Evolutionary conservation across 2,888 invertebrate genomes (phyloP).

Genomic region (Trypoxylon attenuatum): DNA sequence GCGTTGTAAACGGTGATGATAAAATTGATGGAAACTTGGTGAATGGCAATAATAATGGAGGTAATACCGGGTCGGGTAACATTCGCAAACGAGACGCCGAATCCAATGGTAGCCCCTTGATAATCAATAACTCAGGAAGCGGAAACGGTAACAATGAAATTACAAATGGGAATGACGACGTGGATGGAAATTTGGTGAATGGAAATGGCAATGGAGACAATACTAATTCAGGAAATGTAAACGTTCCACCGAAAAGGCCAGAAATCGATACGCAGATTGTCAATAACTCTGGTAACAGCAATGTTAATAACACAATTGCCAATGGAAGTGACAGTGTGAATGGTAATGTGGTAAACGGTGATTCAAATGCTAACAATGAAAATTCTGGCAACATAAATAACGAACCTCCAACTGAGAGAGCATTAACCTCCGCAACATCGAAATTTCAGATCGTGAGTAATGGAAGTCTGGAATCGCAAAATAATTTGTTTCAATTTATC

Average conservation of each 20-base stretch:
- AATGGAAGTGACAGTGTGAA: no score
- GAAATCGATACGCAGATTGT: no score
- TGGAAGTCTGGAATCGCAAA: no score
- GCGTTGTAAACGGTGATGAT: conserved; percentile 3
- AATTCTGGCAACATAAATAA: conserved; percentile 12
- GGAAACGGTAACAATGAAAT: background rate
- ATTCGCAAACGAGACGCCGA: background rate
- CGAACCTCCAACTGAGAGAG: background rate
- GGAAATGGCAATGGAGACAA: conserved; percentile 22
- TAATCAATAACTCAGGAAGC: conserved; percentile 1
- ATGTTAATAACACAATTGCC: no score
- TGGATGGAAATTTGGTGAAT: conserved; percentile 23
- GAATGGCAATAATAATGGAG: conserved; percentile 27
- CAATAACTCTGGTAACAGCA: no score
- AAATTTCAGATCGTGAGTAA: no score
- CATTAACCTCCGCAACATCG: no score
- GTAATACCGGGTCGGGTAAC: conserved; percentile 12
- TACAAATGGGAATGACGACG: background rate
- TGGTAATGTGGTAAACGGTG: no score
- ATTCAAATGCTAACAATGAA: no score
- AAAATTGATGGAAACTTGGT: conserved; percentile 11
- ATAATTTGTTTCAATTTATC: no score
- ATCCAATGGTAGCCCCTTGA: background rate
- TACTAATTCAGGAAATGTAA: background rate
- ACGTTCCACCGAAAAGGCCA: background rate